Evolutionary conservation across 2,888 invertebrate species (phyloP), one percentile per base, ranked within the genome.

Genomic region (Torymus aiolomorphi): DNA sequence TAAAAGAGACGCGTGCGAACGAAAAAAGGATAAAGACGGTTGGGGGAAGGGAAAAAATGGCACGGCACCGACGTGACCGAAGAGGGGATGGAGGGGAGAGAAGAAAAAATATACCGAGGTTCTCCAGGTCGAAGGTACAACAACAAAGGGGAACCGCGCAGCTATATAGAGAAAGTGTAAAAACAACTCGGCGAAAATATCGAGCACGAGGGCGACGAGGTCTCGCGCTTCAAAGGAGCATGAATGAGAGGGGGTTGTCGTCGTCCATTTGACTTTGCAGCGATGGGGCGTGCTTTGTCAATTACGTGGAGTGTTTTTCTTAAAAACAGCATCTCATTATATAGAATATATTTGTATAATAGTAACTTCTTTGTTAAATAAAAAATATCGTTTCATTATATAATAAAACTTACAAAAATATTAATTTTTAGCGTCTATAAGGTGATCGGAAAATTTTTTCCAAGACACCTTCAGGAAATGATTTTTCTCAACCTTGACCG

Each of bases 171-270:
- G 8, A 20, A 42, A 42, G 42, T 42, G 42, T 42, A 51, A 71
- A 71, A 71, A 57, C 59, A 71, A 71, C 71, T 51, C 71, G 71
- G 24, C 71, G 61, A 61, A 71, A 71, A 71, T 71, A 71, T 24
- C 5, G n/a, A 13, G 61, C 57, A 8, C 42, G 42, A 42, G 8
- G 8, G 42, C 13, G 31, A 11, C 56, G 5, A 16, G 8, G 65
- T 59, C 14, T 59, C 11, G n/a, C 31, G 42, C 57, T 69, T 70
- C 70, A 70, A 70, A 70, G 70, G 13, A 69, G 24, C 52, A 20
- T 10, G 13, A 42, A 8, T 24, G 69, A n/a, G 16, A 13, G 3
- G n/a, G 10, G 24, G 0, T 51, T 20, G 0, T 16, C 16, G 42
- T 31, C 49, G 63, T 31, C 31, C 24, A 3, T 49, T 13, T 42